phyloP scores from a whole-genome alignment of 2,888 invertebrate genomes.

The Caenorhabditis sp. region DNA sequence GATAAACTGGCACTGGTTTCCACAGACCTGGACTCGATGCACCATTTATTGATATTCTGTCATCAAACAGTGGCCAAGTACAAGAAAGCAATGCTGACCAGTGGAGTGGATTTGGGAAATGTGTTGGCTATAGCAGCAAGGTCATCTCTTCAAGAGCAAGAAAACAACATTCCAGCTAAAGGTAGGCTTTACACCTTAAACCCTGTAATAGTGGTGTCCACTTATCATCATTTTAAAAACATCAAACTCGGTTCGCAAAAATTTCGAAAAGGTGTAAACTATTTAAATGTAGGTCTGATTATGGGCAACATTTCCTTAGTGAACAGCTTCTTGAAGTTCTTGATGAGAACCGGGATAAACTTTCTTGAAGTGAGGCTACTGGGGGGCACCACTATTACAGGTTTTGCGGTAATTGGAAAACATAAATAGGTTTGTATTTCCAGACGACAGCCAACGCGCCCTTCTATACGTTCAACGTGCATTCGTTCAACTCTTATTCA shows the following conservation, averaged over 20 bases:
- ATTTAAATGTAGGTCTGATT: no score
- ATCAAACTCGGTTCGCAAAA: no score
- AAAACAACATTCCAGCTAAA: slow-evolving; percentile 53
- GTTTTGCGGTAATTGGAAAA: no score
- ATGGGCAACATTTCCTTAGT: no score
- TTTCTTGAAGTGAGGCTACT: no score
- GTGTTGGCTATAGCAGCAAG: slow-evolving; percentile 68
- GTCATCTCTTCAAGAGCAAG: slow-evolving; percentile 62
- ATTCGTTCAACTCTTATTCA: slow-evolving; percentile 70
- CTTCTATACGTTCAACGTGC: slow-evolving; percentile 71
- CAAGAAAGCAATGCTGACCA: slow-evolving; percentile 82
- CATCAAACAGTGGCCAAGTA: slow-evolving; percentile 86
- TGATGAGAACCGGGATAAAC: no score
- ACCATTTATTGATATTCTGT: slow-evolving; percentile 86
- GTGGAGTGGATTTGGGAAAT: slow-evolving; percentile 69
- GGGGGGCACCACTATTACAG: no score
- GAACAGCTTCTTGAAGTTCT: no score
- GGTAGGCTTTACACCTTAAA: slow-evolving; percentile 23
- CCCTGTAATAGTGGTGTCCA: no score
- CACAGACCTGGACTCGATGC: slow-evolving; percentile 81
- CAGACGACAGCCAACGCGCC: slow-evolving; percentile 66
- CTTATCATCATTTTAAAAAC: no score
- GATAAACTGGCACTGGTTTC: slow-evolving; percentile 61
- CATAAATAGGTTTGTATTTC: not conserved
- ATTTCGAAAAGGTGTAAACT: no score